phyloP scores from a whole-genome alignment of 2,113 vertebrate genomes.

The Ictalurus punctatus region DNA sequence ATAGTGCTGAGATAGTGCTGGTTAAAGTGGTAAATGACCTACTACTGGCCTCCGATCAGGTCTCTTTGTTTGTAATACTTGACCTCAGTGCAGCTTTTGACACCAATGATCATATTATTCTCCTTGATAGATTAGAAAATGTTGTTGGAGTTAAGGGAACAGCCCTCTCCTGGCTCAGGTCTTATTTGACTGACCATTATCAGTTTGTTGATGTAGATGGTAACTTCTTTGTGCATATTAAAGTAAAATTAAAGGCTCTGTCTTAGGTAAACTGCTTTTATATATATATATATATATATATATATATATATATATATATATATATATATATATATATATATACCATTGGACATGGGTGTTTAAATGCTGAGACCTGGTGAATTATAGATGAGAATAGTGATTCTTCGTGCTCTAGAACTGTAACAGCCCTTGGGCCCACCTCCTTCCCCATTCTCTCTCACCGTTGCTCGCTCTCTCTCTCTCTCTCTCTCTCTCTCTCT shows the following conservation, averaged over 20 bases:
- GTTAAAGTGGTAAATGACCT: no score
- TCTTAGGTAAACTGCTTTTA: not conserved
- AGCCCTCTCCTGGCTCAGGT: no score
- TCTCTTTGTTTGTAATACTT: not conserved
- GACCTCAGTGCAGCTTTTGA: not conserved
- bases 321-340: no score
- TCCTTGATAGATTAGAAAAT: not conserved
- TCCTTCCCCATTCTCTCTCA: constrained; percentile 13
- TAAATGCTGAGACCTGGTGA: constrained; percentile 45
- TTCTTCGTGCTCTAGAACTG: constrained; percentile 54
- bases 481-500: no score
- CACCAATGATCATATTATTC: not conserved
- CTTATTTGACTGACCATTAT: not conserved
- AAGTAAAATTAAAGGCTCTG: not conserved
- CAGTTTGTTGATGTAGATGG: not conserved
- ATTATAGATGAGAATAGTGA: constrained; percentile 57
- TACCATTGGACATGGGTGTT: constrained; percentile 15
- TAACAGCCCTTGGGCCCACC: constrained; percentile 47
- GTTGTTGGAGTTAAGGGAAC: not conserved
- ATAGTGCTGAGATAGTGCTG: no score
- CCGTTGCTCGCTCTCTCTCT: constrained; percentile 4
- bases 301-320: no score
- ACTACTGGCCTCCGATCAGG: not conserved
- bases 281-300: no score
- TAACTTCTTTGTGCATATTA: not conserved